Conservation (phyloP, 2,797 vertebrate species). For the Octomys mimax region DNA sequence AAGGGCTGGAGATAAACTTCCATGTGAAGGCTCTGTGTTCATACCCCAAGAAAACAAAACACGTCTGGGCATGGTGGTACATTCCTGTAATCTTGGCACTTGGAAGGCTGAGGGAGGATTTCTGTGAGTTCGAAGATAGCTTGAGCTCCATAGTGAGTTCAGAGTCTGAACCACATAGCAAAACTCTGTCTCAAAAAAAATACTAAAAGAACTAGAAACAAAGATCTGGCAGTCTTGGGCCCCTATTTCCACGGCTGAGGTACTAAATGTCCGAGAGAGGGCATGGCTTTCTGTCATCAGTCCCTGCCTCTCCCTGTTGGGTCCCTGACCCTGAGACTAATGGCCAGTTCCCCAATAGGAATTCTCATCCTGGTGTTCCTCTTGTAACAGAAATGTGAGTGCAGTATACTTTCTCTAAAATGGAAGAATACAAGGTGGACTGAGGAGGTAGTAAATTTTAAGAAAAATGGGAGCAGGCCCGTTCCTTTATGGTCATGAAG, state of each 20-base stretch:
- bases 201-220: neutral
- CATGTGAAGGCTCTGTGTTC: neutral
- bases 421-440: constrained; percentile 78
- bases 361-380: neutral
- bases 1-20: neutral
- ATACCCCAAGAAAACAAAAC: neutral
- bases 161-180: neutral
- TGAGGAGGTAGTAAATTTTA: constrained; percentile 74
- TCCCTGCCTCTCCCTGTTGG: neutral
- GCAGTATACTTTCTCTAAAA: constrained; percentile 65
- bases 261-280: neutral
- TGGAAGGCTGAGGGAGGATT: neutral
- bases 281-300: neutral
- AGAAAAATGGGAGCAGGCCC: constrained; percentile 82
- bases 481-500: constrained; percentile 82
- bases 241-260: neutral
- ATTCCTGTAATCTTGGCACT: neutral
- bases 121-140: neutral
- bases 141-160: neutral
- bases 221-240: neutral
- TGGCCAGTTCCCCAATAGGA: constrained; percentile 1
- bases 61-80: neutral
- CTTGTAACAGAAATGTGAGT: constrained; percentile 5
- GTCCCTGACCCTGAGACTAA: neutral
- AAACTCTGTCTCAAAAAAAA: neutral